Evolutionary conservation across 2,113 vertebrate species (phyloP), one percentile per base, ranked within the genome.

Genomic region (Protobothrops mucrosquamatus): DNA sequence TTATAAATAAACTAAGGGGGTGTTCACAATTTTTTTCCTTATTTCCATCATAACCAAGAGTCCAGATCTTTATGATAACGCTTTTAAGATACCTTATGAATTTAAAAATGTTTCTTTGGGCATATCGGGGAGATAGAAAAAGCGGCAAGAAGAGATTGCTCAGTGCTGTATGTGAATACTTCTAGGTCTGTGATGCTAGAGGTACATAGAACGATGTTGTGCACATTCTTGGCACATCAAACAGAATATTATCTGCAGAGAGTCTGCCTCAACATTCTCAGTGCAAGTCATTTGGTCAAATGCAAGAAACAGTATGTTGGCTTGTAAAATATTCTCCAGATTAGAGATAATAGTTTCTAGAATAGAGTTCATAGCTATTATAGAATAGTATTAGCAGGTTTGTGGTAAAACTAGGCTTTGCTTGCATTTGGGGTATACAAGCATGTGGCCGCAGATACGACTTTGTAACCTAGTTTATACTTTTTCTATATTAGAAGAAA

Each of bases 1-100:
- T 61, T 85, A 93, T 90, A 85, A 93, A 93, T 39, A 52, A 86
- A 10, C 74, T 4, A 29, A 56, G 52, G 56, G 6, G 55, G 61
- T 86, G 46, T 52, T 90, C 88, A 86, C n/a, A 54, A 29, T 74
- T n/a, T 15, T 15, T 86, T 87, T 54, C 88, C 51, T 23, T 39
- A 56, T 81, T 39, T 34, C n/a, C 43, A 59, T 59, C 55, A 20
- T 51, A 46, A 52, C 22, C 29, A 89, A 61, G 39, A 86, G 39
- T 24, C 29, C 46, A n/a, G 88, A 61, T 90, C 86, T 59, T 85
- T 88, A 39, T 61, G 29, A 57, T 18, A 29, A 86, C 12, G 23
- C 46, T 90, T 93, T 93, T 85, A 93, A 86, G 88, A 34, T 48
- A 90, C 22, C 56, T 15, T 61, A 56, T 61, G 18, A 90, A 90